phyloP scores from a whole-genome alignment of 2,888 invertebrate species.

The Phorcus lineatus region DNA sequence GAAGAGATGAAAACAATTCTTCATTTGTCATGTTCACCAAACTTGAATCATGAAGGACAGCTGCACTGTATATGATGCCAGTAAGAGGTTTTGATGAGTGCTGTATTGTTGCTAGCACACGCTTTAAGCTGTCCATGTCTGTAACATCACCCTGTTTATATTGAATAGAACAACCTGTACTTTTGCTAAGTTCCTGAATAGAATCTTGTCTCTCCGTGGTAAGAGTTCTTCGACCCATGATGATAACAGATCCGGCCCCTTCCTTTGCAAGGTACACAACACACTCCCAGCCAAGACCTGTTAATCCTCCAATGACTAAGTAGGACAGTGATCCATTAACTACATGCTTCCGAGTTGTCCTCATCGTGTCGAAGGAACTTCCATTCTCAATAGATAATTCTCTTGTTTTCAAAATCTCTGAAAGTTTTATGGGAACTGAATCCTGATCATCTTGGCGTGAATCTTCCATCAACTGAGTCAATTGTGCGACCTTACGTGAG shows the following conservation, averaged over 20 bases:
- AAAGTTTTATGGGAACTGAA: slow-evolving; percentile 3
- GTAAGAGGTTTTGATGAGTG: slow-evolving; percentile 36
- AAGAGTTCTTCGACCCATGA: slow-evolving; percentile 50
- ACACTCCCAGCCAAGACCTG: slow-evolving; percentile 61
- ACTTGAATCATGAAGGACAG: slow-evolving; percentile 46
- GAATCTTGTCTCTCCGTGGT: slow-evolving; percentile 28
- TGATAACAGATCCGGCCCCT: slow-evolving; percentile 52
- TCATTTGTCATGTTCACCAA: slow-evolving; percentile 42
- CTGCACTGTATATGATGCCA: slow-evolving; percentile 63
- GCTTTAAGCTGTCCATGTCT: too few relatives aligned
- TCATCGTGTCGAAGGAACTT: neutral
- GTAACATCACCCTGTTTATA: too few relatives aligned
- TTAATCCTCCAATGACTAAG: slow-evolving; percentile 59
- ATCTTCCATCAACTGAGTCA: too few relatives aligned
- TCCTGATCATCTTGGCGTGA: slow-evolving; percentile 20
- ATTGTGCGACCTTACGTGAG: neutral
- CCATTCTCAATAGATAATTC: neutral
- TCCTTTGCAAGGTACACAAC: slow-evolving; percentile 45
- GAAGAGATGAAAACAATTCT: slow-evolving; percentile 43
- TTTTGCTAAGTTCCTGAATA: too few relatives aligned
- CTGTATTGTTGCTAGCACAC: neutral
- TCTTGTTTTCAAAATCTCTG: neutral
- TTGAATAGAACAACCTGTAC: too few relatives aligned
- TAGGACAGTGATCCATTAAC: slow-evolving; percentile 41
- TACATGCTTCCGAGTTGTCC: slow-evolving; percentile 8